Conservation (phyloP, 2,888 invertebrate species). For the Nemotelus pantherinus region DNA sequence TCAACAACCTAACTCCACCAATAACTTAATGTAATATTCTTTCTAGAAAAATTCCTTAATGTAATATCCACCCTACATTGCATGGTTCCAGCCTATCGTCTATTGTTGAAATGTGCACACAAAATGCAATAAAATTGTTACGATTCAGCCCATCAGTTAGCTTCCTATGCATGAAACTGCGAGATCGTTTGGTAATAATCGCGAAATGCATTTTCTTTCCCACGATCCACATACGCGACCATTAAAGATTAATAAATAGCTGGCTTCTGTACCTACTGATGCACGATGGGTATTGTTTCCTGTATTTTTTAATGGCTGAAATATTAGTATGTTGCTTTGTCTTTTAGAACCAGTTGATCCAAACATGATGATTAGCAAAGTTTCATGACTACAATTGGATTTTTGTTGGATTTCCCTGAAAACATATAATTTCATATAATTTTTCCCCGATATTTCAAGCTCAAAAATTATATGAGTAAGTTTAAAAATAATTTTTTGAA, state of each 20-base stretch:
- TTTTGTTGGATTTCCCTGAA: background rate
- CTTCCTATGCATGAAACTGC: conserved; percentile 40
- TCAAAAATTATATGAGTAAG: too few species aligned
- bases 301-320: background rate
- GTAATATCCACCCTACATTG: too few species aligned
- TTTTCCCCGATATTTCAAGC: too few species aligned
- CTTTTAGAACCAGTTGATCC: background rate
- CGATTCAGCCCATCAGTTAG: conserved; percentile 47
- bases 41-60: too few species aligned
- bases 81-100: too few species aligned
- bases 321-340: background rate
- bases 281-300: conserved; percentile 7
- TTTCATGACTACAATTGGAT: too few species aligned
- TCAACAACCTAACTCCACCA: too few species aligned
- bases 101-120: background rate
- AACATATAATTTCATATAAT: too few species aligned
- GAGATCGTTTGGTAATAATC: conserved; percentile 47
- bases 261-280: conserved; percentile 3
- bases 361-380: too few species aligned
- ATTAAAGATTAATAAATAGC: conserved; percentile 34
- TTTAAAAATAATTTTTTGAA: too few species aligned
- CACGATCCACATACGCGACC: conserved; percentile 49
- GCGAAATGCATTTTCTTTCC: conserved; percentile 48
- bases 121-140: conserved; percentile 33
- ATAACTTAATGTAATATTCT: too few species aligned